These are phyloP conservation scores for Saccostrea glomerata DNA, from an alignment of 1,140 invertebrate species.

Conservation along the genomic window DNA sequence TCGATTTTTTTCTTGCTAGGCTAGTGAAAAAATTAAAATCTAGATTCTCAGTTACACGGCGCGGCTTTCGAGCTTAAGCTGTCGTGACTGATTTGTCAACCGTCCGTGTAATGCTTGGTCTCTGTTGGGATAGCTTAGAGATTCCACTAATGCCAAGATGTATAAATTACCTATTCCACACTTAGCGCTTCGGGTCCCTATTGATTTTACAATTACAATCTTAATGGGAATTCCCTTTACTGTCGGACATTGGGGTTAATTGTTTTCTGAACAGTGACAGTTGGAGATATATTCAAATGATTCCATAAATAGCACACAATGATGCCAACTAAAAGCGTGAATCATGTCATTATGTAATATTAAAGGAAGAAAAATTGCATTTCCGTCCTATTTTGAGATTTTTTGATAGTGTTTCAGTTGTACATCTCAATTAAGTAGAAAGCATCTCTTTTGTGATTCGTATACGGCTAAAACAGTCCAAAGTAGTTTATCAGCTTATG, in stretches of 20 bases:
- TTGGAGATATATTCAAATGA: constrained; percentile 26
- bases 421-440: too few relatives aligned
- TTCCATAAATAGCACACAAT: constrained; percentile 9
- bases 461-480: too few relatives aligned
- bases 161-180: background rate
- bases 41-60: too few relatives aligned
- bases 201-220: background rate
- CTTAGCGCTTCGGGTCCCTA: background rate
- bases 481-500: too few relatives aligned
- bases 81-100: too few relatives aligned
- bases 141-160: background rate
- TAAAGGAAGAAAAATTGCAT: background rate
- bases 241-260: constrained; percentile 21
- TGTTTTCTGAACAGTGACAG: constrained; percentile 22
- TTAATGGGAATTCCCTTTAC: background rate
- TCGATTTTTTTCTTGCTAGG: too few relatives aligned
- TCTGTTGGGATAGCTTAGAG: background rate
- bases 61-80: too few relatives aligned
- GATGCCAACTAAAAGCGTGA: background rate
- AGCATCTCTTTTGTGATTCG: too few relatives aligned
- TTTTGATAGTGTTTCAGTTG: background rate
- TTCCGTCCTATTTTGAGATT: background rate
- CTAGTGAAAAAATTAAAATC: too few relatives aligned
- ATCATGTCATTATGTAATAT: background rate
- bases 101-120: background rate